These are phyloP conservation scores for Hesperophylax magnus DNA, from an alignment of 1,140 invertebrate genomes.

Conservation along the genomic window DNA sequence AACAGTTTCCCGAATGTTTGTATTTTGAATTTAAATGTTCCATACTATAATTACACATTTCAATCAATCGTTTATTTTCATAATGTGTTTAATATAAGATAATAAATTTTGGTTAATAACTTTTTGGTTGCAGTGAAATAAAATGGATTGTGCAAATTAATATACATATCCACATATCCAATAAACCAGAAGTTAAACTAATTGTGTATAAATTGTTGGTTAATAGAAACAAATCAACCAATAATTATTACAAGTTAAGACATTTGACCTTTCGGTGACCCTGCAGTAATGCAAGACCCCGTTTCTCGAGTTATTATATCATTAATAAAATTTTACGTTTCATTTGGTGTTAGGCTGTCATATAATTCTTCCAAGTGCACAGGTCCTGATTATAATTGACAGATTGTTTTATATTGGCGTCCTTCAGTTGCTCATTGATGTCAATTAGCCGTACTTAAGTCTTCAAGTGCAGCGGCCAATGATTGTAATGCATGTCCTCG, in stretches of 20 bases:
- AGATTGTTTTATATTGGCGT: slow-evolving; percentile 42
- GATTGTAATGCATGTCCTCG: background rate
- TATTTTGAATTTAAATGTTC: too few relatives aligned
- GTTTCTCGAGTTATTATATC: slow-evolving; percentile 25
- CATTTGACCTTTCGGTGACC: slow-evolving; percentile 11
- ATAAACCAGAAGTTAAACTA: too few relatives aligned
- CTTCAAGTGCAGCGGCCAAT: slow-evolving; percentile 44
- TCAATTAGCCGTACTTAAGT: slow-evolving; percentile 48
- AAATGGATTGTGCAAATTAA: too few relatives aligned
- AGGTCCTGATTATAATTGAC: slow-evolving; percentile 54
- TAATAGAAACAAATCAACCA: background rate
- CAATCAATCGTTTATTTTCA: too few relatives aligned
- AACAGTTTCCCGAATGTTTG: too few relatives aligned
- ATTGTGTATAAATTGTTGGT: background rate
- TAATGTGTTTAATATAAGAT: too few relatives aligned
- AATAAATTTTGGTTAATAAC: too few relatives aligned
- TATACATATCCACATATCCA: too few relatives aligned
- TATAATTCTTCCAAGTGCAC: slow-evolving; percentile 48
- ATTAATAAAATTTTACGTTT: slow-evolving; percentile 35
- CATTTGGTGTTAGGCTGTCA: background rate
- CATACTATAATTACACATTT: too few relatives aligned
- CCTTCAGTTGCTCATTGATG: slow-evolving; percentile 51
- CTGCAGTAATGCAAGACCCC: background rate
- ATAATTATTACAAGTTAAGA: background rate
- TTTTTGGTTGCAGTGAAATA: too few relatives aligned